phyloP scores from a whole-genome alignment of 2,797 vertebrate genomes.

The Manis crassicaudata region DNA sequence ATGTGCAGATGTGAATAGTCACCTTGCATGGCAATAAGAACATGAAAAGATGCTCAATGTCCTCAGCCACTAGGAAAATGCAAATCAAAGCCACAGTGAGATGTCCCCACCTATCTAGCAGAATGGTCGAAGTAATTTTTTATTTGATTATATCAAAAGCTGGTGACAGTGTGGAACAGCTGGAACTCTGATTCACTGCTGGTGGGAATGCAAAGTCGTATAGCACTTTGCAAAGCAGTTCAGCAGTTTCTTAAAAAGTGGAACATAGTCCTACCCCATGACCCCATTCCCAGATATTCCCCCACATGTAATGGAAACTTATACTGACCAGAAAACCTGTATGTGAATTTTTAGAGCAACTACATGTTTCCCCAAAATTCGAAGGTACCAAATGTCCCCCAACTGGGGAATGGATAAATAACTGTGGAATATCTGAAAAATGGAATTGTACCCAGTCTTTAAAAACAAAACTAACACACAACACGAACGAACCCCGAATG shows the following conservation, averaged over 20 bases:
- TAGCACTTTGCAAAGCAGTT: not conserved
- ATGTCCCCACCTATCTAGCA: not conserved
- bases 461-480: not conserved
- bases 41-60: not conserved
- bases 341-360: not conserved
- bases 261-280: not conserved
- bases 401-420: not conserved
- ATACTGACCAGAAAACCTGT: not conserved
- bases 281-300: not conserved
- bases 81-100: constrained; percentile 13
- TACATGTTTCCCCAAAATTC: not conserved
- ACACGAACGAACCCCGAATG: not conserved
- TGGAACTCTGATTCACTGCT: not conserved
- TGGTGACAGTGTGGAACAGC: not conserved
- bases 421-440: not conserved
- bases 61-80: not conserved
- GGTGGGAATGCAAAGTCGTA: not conserved
- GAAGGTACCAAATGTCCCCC: not conserved
- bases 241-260: not conserved
- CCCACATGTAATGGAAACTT: not conserved
- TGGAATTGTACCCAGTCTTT: not conserved
- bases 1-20: not conserved
- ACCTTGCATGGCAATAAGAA: not conserved
- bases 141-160: not conserved
- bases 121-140: not conserved